Base-by-base conservation (phyloP, 2,797 vertebrate genomes). In the Hippocampus kuda region DNA sequence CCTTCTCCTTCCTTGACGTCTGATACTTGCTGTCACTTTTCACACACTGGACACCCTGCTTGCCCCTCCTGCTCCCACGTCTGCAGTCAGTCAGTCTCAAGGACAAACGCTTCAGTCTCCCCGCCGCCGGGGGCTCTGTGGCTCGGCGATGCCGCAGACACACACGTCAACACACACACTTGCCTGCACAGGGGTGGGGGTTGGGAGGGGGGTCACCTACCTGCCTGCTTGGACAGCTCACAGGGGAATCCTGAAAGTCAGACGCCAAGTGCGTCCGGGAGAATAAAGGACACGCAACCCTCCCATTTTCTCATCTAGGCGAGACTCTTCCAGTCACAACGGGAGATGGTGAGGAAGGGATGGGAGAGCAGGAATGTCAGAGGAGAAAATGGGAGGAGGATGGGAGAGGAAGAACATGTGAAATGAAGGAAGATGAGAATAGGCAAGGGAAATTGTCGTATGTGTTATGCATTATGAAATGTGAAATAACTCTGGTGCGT, bases 31-130 rank as follows among this genome's bases (percentile, higher is more conserved):
- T 69, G 83, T 87, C 81, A 81, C 84, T 79, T 46, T 81, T 84
- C 86, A 84, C 85, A 80, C 85, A 83, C 81, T 56, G 83, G 74
- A 69, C 66, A 20, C 6, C 53, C 53, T 26, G 81, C 46, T 87
- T 56, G 81, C 46, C 86, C 34, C 34, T 38, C 34, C 34, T 38
- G 34, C 34, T 38, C 34, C 75, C 81, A 84, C 79, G 77, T 79
- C 87, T 89, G 86, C 85, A 89, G 85, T 86, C 87, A 86, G 53
- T 56, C 53, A 85, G 81, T 88, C 89, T 90, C 88, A 89, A 90
- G 88, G 89, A 90, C 89, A 90, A 89, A 89, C 24, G 53, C n/a
- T 56, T n/a, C 79, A 76, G 83, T 88, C 86, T 86, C 84, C 83
- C 88, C 75, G 79, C 84, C 87, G 86, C 81, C 80, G 30, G 61